Evolutionary conservation across 2,888 invertebrate species (phyloP).

Genomic region (Homarus gammarus): DNA sequence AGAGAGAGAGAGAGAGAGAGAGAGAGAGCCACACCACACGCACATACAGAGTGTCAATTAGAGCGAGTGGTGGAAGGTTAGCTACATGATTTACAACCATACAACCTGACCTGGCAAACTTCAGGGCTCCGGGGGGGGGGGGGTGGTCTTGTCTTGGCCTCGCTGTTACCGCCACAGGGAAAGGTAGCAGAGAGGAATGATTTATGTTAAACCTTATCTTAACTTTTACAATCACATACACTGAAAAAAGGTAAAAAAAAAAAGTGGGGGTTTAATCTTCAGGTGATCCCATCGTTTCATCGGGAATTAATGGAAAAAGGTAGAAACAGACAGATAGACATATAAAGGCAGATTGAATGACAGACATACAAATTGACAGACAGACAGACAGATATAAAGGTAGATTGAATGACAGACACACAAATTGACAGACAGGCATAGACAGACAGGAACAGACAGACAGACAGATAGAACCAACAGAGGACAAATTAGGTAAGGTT

Average conservation of each 20-base stretch:
- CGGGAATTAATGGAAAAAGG: no score
- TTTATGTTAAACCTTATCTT: slow-evolving; percentile 41
- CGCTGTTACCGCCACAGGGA: background rate
- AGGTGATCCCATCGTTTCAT: no score
- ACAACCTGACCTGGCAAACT: slow-evolving; percentile 66
- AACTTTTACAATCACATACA: no score
- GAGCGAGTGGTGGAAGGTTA: slow-evolving; percentile 38
- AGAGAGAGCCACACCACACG: slow-evolving; percentile 17
- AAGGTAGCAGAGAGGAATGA: slow-evolving; percentile 33
- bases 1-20: slow-evolving; percentile 41
- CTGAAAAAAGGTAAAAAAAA: no score
- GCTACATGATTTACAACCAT: slow-evolving; percentile 57
- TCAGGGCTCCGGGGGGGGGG: slow-evolving; percentile 34
- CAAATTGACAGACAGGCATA: no score
- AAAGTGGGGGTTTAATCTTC: no score
- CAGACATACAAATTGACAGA: background rate
- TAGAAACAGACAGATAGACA: background rate
- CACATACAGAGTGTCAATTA: slow-evolving; percentile 64
- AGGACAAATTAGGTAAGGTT: background rate
- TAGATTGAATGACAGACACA: no score
- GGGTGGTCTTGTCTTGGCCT: background rate
- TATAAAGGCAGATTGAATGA: background rate
- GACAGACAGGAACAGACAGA: background rate
- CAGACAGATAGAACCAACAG: background rate
- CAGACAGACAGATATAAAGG: background rate